Percentiles rank a stretch among this genome's conserved stretches.
Conservation (phyloP, 2,797 vertebrate genomes). For the Darevskia nairensis region DNA sequence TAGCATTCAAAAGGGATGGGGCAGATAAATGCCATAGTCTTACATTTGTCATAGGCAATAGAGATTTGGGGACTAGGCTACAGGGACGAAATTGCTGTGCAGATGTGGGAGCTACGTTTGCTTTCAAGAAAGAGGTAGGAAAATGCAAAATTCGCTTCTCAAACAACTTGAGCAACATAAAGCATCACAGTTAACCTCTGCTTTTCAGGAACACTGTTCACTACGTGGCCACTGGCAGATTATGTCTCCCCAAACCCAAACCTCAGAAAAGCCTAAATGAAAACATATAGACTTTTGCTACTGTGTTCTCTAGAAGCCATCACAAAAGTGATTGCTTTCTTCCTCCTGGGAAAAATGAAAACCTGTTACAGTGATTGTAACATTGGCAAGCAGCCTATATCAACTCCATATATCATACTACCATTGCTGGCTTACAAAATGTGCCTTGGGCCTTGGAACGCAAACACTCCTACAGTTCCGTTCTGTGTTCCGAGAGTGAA, state of each 20-base stretch:
- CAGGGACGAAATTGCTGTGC: not conserved
- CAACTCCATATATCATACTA: not conserved
- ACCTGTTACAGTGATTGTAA: not conserved
- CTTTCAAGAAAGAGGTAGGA: not conserved
- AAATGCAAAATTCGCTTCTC: not conserved
- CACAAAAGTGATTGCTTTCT: not conserved
- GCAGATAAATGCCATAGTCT: not conserved
- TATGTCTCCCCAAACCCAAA: not conserved
- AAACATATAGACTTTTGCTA: not conserved
- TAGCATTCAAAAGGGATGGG: too few relatives aligned
- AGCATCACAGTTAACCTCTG: too few relatives aligned
- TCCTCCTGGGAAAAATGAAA: not conserved
- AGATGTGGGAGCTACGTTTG: not conserved
- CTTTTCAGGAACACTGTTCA: not conserved
- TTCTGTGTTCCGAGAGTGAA: not conserved
- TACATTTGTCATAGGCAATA: not conserved
- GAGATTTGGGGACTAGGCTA: not conserved
- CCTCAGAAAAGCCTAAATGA: not conserved
- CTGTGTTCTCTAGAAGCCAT: not conserved
- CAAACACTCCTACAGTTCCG: not conserved
- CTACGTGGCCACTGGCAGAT: not conserved
- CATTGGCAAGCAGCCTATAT: slow-evolving; percentile 8
- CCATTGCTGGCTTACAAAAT: not conserved
- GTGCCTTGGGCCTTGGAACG: slow-evolving; percentile 1
- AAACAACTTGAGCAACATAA: not conserved